These are phyloP conservation scores for Scaptomyza pallida DNA, from an alignment of 1,140 invertebrate genomes.

Conservation along the genomic window DNA sequence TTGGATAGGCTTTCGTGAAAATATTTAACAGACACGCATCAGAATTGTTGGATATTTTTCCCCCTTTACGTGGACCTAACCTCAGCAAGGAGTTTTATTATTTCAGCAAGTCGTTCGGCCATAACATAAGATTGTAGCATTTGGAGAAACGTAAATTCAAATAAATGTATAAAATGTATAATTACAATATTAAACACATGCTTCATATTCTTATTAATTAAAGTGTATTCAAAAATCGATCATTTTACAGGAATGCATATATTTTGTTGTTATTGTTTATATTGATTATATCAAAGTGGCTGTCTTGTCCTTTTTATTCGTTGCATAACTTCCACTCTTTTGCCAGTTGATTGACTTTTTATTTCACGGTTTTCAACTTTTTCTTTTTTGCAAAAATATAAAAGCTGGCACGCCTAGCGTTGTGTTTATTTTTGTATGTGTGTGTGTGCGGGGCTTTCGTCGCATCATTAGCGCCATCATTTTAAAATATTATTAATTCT, in stretches of 20 bases:
- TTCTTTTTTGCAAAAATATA: conserved; percentile 13
- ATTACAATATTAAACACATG: neutral
- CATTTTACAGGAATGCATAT: neutral
- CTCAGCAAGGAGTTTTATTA: neutral
- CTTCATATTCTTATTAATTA: too few species aligned
- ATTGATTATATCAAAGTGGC: conserved; percentile 68
- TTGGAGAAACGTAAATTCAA: too few species aligned
- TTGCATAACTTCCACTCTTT: conserved; percentile 49
- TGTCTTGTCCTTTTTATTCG: conserved; percentile 48
- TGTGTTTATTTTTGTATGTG: neutral
- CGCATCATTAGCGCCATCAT: conserved; percentile 75
- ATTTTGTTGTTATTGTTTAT: conserved; percentile 51
- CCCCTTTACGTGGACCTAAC: neutral
- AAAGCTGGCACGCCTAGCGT: conserved; percentile 29
- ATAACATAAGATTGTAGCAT: too few species aligned
- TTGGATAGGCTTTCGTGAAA: conserved; percentile 44
- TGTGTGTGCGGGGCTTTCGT: conserved; percentile 14
- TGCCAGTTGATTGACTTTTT: conserved; percentile 58
- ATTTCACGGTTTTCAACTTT: neutral
- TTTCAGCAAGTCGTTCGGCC: neutral
- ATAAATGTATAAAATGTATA: too few species aligned
- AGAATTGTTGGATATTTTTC: conserved; percentile 31
- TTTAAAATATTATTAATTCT: conserved; percentile 82
- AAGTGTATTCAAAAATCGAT: conserved; percentile 22
- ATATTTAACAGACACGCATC: conserved; percentile 41